Evolutionary conservation across 2,888 invertebrate genomes (phyloP).

Genomic region (Athetis lepigone): DNA sequence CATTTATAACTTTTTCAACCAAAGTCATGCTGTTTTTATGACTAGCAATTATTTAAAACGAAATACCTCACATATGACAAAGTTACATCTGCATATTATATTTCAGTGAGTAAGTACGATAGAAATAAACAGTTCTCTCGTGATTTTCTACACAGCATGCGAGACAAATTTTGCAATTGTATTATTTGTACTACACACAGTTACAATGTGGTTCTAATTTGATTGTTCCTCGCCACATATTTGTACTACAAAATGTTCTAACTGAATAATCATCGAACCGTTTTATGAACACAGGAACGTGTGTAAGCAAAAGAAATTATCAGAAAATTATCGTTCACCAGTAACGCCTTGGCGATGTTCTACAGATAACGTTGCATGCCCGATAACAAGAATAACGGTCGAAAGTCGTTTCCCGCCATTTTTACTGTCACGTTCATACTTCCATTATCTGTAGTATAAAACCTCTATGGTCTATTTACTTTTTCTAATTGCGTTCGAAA

Average conservation of each 20-base stretch:
- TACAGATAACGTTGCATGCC: constrained; percentile 76
- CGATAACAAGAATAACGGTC: constrained; percentile 84
- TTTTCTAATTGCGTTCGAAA: constrained; percentile 75
- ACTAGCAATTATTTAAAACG: constrained; percentile 47
- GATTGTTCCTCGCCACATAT: constrained; percentile 42
- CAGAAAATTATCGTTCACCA: constrained; percentile 71
- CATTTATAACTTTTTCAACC: constrained; percentile 28
- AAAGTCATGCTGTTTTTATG: constrained; percentile 41
- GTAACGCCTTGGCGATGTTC: constrained; percentile 76
- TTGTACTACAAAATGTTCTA: constrained; percentile 36
- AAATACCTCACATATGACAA: constrained; percentile 44
- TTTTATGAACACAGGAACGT: constrained; percentile 60
- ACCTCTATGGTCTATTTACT: constrained; percentile 79
- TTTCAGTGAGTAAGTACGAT: constrained; percentile 31
- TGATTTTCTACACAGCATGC: constrained; percentile 44
- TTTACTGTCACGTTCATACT: constrained; percentile 74
- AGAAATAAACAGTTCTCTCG: constrained; percentile 43
- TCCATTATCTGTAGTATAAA: constrained; percentile 74
- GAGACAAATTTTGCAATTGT: constrained; percentile 45
- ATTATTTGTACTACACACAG: constrained; percentile 35
- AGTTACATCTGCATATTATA: constrained; percentile 42
- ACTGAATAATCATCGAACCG: constrained; percentile 45
- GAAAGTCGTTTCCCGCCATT: constrained; percentile 77
- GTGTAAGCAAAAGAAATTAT: constrained; percentile 71
- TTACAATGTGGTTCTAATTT: constrained; percentile 29